phyloP scores from a whole-genome alignment of 2,888 invertebrate species.

The Nemoura dubitans region DNA sequence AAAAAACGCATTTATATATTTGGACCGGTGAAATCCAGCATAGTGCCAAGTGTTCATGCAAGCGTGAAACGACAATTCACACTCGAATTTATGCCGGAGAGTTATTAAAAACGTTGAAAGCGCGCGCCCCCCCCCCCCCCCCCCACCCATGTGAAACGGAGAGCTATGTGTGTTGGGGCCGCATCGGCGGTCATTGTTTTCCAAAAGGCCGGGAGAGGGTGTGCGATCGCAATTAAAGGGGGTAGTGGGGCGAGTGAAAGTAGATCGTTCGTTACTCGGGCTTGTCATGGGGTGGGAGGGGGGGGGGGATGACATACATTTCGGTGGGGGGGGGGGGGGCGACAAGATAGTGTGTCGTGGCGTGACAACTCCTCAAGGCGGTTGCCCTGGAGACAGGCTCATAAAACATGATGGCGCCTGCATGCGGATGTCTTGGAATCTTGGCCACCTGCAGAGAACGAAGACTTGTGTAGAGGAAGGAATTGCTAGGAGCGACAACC shows the following conservation, averaged over 20 bases:
- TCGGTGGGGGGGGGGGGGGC: too few species aligned
- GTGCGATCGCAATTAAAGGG: not conserved
- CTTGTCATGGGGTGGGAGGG: not conserved
- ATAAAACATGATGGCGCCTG: too few species aligned
- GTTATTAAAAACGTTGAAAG: conserved; percentile 4
- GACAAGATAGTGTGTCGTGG: not conserved
- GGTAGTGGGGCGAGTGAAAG: not conserved
- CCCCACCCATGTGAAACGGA: not conserved
- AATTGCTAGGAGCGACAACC: too few species aligned
- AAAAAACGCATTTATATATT: not conserved
- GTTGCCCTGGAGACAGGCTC: too few species aligned
- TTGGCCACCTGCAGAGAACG: too few species aligned
- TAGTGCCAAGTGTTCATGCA: not conserved
- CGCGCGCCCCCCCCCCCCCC: too few species aligned
- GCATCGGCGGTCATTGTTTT: not conserved
- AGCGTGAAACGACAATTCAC: not conserved
- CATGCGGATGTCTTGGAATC: too few species aligned
- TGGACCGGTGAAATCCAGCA: not conserved
- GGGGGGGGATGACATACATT: not conserved
- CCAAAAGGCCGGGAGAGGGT: not conserved
- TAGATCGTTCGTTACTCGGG: not conserved
- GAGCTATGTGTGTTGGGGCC: too few species aligned
- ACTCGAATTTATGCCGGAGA: not conserved
- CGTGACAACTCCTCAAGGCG: not conserved
- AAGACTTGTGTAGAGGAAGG: too few species aligned